Evolutionary conservation across 2,797 vertebrate species (phyloP).

Genomic region (Eidolon dupreanum): DNA sequence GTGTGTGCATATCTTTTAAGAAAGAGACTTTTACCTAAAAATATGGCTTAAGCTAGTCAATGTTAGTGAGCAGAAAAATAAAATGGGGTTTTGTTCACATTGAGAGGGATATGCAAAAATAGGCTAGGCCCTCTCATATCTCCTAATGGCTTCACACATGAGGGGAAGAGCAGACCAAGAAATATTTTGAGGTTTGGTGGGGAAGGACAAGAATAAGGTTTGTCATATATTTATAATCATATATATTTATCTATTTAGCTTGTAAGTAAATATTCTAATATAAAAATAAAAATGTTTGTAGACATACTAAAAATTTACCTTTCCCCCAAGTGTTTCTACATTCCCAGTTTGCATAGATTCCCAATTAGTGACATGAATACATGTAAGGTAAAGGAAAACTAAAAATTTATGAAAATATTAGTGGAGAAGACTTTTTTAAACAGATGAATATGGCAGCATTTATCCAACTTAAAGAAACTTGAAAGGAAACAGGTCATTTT

Average conservation of each 20-base stretch:
- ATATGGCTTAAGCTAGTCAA: constrained; percentile 19
- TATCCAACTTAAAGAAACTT: constrained; percentile 36
- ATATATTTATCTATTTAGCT: neutral
- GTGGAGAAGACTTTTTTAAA: constrained; percentile 38
- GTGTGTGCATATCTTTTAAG: neutral
- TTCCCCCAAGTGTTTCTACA: constrained; percentile 5
- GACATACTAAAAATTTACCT: neutral
- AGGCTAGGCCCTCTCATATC: neutral
- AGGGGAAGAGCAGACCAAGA: constrained; percentile 17
- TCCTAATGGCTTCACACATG: neutral
- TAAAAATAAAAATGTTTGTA: constrained; percentile 39
- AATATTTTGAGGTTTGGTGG: constrained; percentile 32
- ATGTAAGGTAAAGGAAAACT: constrained; percentile 3
- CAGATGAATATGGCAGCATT: neutral
- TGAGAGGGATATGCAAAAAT: neutral
- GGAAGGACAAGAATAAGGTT: constrained; percentile 19
- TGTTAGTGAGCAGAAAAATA: constrained; percentile 38
- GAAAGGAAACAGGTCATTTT: constrained; percentile 47
- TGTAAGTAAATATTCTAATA: constrained; percentile 46
- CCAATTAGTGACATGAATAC: constrained; percentile 22
- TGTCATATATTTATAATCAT: neutral
- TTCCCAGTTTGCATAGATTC: constrained; percentile 46
- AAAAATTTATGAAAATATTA: constrained; percentile 52
- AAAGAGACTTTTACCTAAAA: constrained; percentile 23
- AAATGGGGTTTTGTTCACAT: neutral